phyloP scores from a whole-genome alignment of 2,797 vertebrate genomes.

The Crenuchus spilurus region DNA sequence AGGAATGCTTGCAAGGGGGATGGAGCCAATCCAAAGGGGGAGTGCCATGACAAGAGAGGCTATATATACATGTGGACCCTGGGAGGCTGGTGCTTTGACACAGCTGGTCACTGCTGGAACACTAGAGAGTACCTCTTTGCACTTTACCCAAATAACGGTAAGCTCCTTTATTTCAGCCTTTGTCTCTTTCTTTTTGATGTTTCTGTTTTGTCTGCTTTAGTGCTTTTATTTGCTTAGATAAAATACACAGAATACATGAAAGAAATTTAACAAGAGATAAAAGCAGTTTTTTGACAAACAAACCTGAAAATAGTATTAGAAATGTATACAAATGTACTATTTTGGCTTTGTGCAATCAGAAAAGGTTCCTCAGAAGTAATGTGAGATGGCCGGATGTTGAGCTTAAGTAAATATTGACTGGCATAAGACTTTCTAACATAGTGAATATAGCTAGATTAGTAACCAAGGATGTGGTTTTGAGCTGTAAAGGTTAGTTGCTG shows the following conservation, averaged over 20 bases:
- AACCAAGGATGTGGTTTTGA: constrained; percentile 60
- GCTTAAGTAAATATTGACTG: constrained; percentile 61
- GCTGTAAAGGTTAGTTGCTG: constrained; percentile 7
- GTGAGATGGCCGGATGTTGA: constrained; percentile 47
- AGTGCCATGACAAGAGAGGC: constrained; percentile 70
- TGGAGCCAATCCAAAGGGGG: constrained; percentile 80
- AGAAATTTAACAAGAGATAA: constrained; percentile 30
- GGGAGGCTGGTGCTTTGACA: constrained; percentile 72
- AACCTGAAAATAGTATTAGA: constrained; percentile 8
- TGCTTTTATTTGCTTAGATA: constrained; percentile 19
- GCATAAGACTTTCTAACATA: constrained; percentile 41
- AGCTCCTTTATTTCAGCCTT: constrained; percentile 53
- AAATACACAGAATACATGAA: constrained; percentile 18
- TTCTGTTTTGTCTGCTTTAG: constrained; percentile 14
- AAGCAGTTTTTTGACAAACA: constrained; percentile 2
- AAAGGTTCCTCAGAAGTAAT: constrained; percentile 40
- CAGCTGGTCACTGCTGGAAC: constrained; percentile 73
- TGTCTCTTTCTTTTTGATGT: constrained; percentile 22
- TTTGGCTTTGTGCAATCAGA: constrained; percentile 4
- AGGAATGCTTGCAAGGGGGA: constrained; percentile 77
- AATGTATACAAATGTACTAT: neutral
- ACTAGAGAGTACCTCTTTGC: constrained; percentile 65
- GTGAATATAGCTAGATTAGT: constrained; percentile 48
- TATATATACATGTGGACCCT: constrained; percentile 74
- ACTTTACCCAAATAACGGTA: constrained; percentile 69